Base-by-base conservation (phyloP, 2,113 vertebrate genomes). In the Varanus salvator region DNA sequence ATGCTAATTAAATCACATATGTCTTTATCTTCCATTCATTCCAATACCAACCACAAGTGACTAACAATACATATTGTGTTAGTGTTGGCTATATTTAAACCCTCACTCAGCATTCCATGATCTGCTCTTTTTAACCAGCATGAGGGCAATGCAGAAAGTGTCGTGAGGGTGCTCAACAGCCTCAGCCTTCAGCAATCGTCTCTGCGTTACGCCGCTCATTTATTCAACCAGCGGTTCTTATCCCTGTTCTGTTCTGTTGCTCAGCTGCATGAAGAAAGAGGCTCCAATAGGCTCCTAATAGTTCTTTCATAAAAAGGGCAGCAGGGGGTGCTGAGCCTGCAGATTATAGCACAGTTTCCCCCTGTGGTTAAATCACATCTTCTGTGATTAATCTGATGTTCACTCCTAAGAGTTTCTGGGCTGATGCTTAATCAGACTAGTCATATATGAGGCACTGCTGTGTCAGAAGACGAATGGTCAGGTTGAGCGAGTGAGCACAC, bases 181-280 rank as follows among this genome's bases (percentile, higher is more conserved):
- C 19, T 92, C 74, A 77, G 71, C 34, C 75, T 78, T 57, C 11
- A 91, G 81, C 19, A 85, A 31, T 92, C 34, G 27, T 85, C 23
- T 92, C 66, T 52, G 31, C 3, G 38, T 85, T 89, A 83, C 84
- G 68, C 25, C 86, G 64, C 57, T 91, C 31, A 80, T 90, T 93
- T 92, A 84, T 93, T 92, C 92, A 92, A 66, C 44, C 78, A 50
- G 2, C 48, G 86, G 80, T 57, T 85, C n/a, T 89, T 92, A 71
- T 52, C 60, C 91, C 69, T 64, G 81, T 57, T 91, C 69, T 64
- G 81, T 66, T 29, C 74, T 90, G 23, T 74, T 66, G 85, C 19
- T 64, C 78, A 76, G 71, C 44, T 38, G 2, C 52, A 72, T 19
- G 69, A 80, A 52, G 34, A 23, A 92, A 88, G 44, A 88, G 7